Percentiles rank a stretch among this genome's conserved stretches.
phyloP scores from a whole-genome alignment of 2,797 vertebrate species.

The Arvicola amphibius region DNA sequence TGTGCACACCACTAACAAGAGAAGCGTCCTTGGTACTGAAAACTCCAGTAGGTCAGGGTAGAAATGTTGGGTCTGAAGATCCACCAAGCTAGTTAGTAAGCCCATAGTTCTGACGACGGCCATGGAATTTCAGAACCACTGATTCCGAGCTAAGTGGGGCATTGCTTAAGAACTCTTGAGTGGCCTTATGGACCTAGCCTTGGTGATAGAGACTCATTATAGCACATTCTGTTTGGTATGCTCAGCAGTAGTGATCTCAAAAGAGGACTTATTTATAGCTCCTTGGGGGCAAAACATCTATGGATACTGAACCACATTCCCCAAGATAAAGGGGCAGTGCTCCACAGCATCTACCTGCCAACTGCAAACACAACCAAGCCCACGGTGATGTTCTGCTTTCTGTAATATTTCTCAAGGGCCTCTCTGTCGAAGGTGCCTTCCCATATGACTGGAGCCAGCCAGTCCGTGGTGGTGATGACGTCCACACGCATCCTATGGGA shows the following conservation, averaged over 20 bases:
- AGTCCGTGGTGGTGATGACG: constrained; percentile 84
- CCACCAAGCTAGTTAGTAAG: neutral
- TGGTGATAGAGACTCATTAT: neutral
- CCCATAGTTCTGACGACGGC: neutral
- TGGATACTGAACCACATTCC: rapidly evolving
- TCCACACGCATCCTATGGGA: constrained; percentile 82
- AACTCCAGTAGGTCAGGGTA: neutral
- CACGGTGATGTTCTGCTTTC: constrained; percentile 77
- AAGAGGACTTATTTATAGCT: neutral
- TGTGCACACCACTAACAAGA: no score
- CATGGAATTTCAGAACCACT: neutral
- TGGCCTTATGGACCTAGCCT: neutral
- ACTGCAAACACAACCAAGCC: constrained; percentile 84
- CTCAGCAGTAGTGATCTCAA: neutral
- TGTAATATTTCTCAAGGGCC: constrained; percentile 79
- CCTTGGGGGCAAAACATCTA: neutral
- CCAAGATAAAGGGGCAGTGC: rapidly evolving
- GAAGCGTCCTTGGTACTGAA: neutral
- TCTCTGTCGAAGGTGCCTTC: constrained; percentile 87
- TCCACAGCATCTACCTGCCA: constrained; percentile 83
- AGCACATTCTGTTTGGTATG: rapidly evolving
- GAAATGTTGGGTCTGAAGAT: rapidly evolving
- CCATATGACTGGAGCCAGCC: constrained; percentile 90
- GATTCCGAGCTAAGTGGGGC: no score
- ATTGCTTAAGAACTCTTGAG: neutral